A percentile compares a stretch with the other conserved stretches of the same genome.
These are phyloP conservation scores for Cydia amplana DNA, from an alignment of 1,140 invertebrate species.

Conservation along the genomic window DNA sequence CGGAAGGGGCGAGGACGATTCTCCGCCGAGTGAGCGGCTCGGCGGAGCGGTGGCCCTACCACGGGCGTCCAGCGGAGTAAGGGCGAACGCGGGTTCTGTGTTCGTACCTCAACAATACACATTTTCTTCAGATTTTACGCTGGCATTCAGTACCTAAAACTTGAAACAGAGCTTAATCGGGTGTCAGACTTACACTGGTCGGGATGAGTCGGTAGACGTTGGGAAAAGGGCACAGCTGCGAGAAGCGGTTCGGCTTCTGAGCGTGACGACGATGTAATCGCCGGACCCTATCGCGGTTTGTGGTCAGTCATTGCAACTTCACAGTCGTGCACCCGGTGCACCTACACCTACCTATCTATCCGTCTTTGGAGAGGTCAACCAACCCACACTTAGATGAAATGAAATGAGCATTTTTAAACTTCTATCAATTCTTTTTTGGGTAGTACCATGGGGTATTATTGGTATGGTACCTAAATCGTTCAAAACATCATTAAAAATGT, in stretches of 20 bases:
- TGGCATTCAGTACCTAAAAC: neutral
- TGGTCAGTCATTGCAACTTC: conserved; percentile 28
- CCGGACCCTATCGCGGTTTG: conserved; percentile 30
- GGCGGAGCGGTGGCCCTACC: conserved; percentile 50
- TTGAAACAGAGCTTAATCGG: neutral
- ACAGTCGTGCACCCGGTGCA: conserved; percentile 8
- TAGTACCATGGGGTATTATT: neutral
- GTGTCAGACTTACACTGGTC: neutral
- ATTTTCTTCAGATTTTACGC: neutral
- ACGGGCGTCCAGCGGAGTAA: conserved; percentile 45
- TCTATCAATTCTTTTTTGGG: neutral
- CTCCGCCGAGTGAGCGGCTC: conserved; percentile 47
- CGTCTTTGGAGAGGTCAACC: conserved; percentile 22
- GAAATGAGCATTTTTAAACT: neutral
- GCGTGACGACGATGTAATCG: conserved; percentile 25
- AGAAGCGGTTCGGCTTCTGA: conserved; percentile 5
- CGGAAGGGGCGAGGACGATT: conserved; percentile 30
- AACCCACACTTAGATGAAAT: neutral
- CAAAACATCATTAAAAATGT: too few relatives aligned
- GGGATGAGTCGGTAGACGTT: neutral
- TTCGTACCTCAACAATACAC: neutral
- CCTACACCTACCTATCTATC: neutral
- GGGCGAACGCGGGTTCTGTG: conserved; percentile 24
- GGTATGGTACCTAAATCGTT: too few relatives aligned
- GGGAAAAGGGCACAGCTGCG: neutral